These are phyloP conservation scores for Diabrotica virgifera DNA, from an alignment of 1,140 invertebrate species.

Conservation along the genomic window DNA sequence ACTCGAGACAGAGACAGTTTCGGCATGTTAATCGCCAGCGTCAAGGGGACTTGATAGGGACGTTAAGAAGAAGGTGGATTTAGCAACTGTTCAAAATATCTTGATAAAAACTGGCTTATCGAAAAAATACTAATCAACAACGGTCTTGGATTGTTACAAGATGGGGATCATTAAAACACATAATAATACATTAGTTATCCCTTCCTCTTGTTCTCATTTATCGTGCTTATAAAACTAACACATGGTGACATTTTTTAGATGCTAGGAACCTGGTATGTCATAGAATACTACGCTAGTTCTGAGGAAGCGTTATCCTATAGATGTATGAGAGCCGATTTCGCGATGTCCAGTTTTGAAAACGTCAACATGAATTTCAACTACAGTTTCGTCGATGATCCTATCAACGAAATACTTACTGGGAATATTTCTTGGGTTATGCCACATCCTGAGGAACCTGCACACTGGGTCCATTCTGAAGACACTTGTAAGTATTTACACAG, in stretches of 20 bases:
- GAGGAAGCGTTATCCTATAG: conserved; percentile 78
- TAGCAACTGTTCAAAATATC: too few species aligned
- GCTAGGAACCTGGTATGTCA: conserved; percentile 76
- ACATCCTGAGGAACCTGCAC: conserved; percentile 65
- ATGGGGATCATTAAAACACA: background rate
- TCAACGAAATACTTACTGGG: conserved; percentile 71
- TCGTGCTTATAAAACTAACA: background rate
- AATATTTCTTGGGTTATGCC: conserved; percentile 85
- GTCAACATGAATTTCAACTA: conserved; percentile 83
- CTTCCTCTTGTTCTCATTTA: background rate
- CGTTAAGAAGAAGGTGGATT: too few species aligned
- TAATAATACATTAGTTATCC: background rate
- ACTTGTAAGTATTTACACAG: conserved; percentile 59
- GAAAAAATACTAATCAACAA: too few species aligned
- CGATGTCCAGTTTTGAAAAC: conserved; percentile 50
- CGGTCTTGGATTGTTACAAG: too few species aligned
- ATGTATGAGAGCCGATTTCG: conserved; percentile 78
- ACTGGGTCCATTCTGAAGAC: conserved; percentile 81
- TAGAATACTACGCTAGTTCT: conserved; percentile 82
- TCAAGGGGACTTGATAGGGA: too few species aligned
- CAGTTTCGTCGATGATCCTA: conserved; percentile 76
- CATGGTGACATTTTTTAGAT: conserved; percentile 53
- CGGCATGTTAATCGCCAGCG: too few species aligned
- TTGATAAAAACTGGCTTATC: too few species aligned
- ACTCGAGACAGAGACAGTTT: too few species aligned